A percentile compares a stretch with the other conserved stretches of the same genome.
Evolutionary conservation across 37 sponge, comb jelly and placozoan genomes (phyloP).

Genomic region (Haliclona indistincta): DNA sequence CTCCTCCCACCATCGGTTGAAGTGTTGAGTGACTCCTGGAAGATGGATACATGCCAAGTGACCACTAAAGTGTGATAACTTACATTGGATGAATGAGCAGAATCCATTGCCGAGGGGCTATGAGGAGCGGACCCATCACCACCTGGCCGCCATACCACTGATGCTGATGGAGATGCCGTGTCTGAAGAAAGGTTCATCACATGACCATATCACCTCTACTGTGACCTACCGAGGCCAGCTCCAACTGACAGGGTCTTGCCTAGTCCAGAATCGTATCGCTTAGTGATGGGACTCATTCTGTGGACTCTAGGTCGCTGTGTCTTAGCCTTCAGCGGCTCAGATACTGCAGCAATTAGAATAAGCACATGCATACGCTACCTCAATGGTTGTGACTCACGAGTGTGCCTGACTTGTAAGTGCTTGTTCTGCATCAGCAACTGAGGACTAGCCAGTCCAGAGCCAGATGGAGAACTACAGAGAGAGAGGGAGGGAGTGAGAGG

Average conservation of each 20-base stretch:
- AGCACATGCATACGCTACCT: not conserved
- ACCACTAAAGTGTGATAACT: not conserved
- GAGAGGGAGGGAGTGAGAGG: constrained; percentile 7
- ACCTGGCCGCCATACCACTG: not conserved
- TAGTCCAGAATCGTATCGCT: constrained; percentile 17
- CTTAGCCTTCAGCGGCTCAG: constrained; percentile 45
- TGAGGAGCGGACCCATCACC: not conserved
- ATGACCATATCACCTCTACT: not conserved
- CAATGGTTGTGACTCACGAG: constrained; percentile 15
- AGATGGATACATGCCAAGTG: not conserved
- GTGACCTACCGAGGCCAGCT: constrained; percentile 25
- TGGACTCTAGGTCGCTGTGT: constrained; percentile 31
- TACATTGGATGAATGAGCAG: constrained; percentile 10
- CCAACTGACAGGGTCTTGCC: constrained; percentile 49
- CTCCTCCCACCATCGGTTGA: not conserved
- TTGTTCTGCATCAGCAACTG: constrained; percentile 1
- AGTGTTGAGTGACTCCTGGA: not conserved
- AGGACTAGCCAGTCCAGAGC: not conserved
- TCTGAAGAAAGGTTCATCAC: not conserved
- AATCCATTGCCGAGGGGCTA: constrained; percentile 1
- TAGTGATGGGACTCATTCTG: constrained; percentile 43
- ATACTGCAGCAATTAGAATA: constrained; percentile 15
- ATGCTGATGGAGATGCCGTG: not conserved
- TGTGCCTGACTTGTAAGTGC: constrained; percentile 53
- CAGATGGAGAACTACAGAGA: constrained; percentile 8